phyloP scores from a whole-genome alignment of 2,113 vertebrate species.

The Burhinus oedicnemus region DNA sequence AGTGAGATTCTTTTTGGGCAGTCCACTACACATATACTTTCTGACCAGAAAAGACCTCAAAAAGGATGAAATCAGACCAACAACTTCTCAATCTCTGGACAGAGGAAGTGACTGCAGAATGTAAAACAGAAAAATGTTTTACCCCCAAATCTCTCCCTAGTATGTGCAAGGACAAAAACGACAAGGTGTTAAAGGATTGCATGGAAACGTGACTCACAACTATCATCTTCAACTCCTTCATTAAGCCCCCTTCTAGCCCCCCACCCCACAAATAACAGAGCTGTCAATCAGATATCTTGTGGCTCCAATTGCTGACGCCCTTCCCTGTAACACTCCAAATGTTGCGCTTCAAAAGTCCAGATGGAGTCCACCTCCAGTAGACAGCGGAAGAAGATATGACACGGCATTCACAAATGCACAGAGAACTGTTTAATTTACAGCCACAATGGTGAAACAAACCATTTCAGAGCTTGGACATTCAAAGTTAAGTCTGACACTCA shows the following conservation, averaged over 20 bases:
- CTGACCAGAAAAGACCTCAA: background rate
- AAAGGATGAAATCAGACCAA: background rate
- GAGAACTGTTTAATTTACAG: slow-evolving; percentile 75
- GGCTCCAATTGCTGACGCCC: background rate
- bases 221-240: background rate
- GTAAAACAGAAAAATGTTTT: background rate
- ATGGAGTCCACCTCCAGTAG: slow-evolving; percentile 25
- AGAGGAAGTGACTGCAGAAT: background rate
- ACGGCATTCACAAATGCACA: slow-evolving; percentile 69
- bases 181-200: background rate
- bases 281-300: background rate
- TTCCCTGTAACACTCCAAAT: slow-evolving; percentile 14
- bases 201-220: background rate
- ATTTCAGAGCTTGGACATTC: slow-evolving; percentile 70
- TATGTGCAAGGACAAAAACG: background rate
- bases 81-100: background rate
- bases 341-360: background rate
- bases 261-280: slow-evolving; percentile 5
- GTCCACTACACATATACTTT: background rate
- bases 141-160: background rate
- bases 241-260: background rate
- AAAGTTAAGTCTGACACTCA: slow-evolving; percentile 73
- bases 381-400: slow-evolving; percentile 63
- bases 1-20: background rate
- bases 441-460: slow-evolving; percentile 71